Base-by-base conservation (phyloP, 2,888 invertebrate species). In the Amblyteles armatorius region DNA sequence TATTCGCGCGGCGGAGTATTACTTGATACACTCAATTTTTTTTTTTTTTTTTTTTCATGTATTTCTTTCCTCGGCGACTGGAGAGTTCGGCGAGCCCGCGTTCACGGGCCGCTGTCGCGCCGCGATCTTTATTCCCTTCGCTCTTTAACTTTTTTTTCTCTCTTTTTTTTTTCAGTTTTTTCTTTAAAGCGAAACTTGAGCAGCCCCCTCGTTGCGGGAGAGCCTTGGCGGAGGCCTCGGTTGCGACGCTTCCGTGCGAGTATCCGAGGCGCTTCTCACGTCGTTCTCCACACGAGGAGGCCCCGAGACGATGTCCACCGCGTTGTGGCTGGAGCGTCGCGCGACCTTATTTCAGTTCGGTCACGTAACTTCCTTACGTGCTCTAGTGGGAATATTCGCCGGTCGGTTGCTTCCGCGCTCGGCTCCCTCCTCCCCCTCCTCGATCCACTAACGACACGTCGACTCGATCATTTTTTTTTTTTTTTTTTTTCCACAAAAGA, bases 181-280 rank as follows among this genome's bases (percentile, higher is more conserved):
- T 74, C 44, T 71, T 67, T 1, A 50, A 19, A 44, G 33, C 71
- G 82, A 71, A 82, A 82, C 52, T 44, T 11, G 63, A 77, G 29
- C 19, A 22, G 44, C 19, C 40, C 26, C 48, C 52, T 76, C 52
- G 63, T 19, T 13, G 48, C 40, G 9, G 0, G 40, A 44, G 60
- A 79, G 57, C 13, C 67, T 9, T 19, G 19, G 36, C 11, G 19
- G 36, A 9, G 40, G 9, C 67, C 13, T 57, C 26, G 57, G 57
- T 26, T 29, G 5, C 5, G 57, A 13, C 26, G 26, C 26, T 57
- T 26, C 13, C 57, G 57, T 57, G 57, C 57, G 26, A 57, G 57
- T 26, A 57, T 22, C 57, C 57, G 26, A 11, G 5, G 57, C 57
- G 13, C 57, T 57, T 57, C 57, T 57, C 57, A 57, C 26, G 26